Evolutionary conservation across 2,888 invertebrate species (phyloP).

Genomic region (Mellilla xanthometata): DNA sequence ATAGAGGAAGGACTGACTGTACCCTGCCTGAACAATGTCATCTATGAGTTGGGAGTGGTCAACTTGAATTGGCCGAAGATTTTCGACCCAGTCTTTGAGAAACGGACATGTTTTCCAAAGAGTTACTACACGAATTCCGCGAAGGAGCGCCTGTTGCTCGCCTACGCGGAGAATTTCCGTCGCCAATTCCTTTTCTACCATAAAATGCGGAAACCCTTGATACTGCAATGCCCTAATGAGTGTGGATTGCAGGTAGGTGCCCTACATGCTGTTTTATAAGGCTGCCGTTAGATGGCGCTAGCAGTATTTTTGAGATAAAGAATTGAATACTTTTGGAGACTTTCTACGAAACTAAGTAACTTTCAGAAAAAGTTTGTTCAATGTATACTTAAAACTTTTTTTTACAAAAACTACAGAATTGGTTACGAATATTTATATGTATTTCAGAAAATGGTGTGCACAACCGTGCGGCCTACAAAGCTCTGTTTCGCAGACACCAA

Average conservation of each 20-base stretch:
- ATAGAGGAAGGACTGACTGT: constrained; percentile 67
- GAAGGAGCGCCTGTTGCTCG: constrained; percentile 87
- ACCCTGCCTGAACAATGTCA: constrained; percentile 81
- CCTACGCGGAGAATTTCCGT: constrained; percentile 91
- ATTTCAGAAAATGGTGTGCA: constrained; percentile 93
- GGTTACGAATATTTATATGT: not conserved
- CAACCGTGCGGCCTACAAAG: constrained; percentile 90
- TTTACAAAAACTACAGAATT: no score
- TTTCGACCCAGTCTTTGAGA: constrained; percentile 79
- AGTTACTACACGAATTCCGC: constrained; percentile 85
- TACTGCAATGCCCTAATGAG: constrained; percentile 89
- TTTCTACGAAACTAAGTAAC: no score
- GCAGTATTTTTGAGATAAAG: no score
- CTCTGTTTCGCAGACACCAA: constrained; percentile 87
- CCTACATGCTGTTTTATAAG: not conserved
- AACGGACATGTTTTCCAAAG: constrained; percentile 83
- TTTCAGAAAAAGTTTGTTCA: no score
- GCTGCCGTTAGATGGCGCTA: constrained; percentile 34
- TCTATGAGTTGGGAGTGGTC: constrained; percentile 84
- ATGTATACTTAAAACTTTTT: no score
- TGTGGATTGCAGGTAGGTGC: constrained; percentile 86
- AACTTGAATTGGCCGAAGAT: constrained; percentile 85
- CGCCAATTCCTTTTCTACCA: constrained; percentile 84
- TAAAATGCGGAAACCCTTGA: constrained; percentile 83
- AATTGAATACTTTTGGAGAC: no score